phyloP scores from a whole-genome alignment of 1,140 invertebrate genomes.

The Drosophila arawakana region DNA sequence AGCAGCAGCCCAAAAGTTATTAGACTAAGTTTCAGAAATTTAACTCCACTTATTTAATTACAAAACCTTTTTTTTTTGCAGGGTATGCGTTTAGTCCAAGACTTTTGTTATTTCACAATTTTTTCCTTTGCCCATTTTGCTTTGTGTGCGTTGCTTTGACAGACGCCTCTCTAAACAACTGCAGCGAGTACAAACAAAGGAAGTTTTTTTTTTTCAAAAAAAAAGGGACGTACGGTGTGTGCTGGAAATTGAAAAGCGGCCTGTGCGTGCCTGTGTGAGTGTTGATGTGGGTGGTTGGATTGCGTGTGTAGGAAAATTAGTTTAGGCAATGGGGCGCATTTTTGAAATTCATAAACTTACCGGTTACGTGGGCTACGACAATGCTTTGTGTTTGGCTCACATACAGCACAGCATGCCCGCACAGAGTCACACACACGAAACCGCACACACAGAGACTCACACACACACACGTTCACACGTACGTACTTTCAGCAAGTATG shows the following conservation, averaged over 20 bases:
- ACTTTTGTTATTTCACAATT: slow-evolving; percentile 8
- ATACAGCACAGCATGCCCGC: too few species aligned
- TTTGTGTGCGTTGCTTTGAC: slow-evolving; percentile 37
- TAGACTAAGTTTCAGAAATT: too few species aligned
- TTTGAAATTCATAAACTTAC: slow-evolving; percentile 78
- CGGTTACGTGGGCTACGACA: slow-evolving; percentile 30
- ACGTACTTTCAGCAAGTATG: slow-evolving; percentile 33
- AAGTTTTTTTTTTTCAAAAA: background rate
- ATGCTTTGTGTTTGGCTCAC: background rate
- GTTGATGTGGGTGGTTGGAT: background rate
- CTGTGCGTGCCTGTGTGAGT: too few species aligned
- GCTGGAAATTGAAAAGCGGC: too few species aligned
- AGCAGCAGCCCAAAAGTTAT: too few species aligned
- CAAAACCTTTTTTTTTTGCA: too few species aligned
- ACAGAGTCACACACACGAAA: background rate
- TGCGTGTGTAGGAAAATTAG: slow-evolving; percentile 66
- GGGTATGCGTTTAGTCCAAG: slow-evolving; percentile 3
- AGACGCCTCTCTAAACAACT: slow-evolving; percentile 47
- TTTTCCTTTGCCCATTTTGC: slow-evolving; percentile 5
- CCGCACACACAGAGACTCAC: slow-evolving; percentile 15
- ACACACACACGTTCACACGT: background rate
- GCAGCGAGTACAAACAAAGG: slow-evolving; percentile 18
- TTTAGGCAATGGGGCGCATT: slow-evolving; percentile 69
- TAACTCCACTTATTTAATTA: too few species aligned
- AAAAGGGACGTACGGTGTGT: slow-evolving; percentile 2